Percentiles rank a stretch among this genome's conserved stretches.
phyloP scores from a whole-genome alignment of 1,140 invertebrate species.

The Steinernema feltiae region DNA sequence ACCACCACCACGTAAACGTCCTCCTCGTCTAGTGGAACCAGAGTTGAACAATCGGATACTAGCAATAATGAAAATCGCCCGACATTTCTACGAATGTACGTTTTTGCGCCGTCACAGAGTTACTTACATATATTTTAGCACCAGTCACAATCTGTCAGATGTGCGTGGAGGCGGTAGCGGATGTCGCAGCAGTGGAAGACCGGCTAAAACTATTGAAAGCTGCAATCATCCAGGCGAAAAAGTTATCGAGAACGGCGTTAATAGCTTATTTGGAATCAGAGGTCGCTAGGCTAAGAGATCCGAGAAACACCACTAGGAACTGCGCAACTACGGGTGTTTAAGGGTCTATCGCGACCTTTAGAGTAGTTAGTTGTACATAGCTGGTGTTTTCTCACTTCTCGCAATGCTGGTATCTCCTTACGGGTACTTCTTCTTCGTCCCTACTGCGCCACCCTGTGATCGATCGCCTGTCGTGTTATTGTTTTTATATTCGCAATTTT shows the following conservation, averaged over 20 bases:
- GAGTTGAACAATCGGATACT: background rate
- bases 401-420: background rate
- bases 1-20: too few species aligned
- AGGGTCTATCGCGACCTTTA: background rate
- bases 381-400: background rate
- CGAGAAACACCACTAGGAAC: background rate
- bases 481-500: too few species aligned
- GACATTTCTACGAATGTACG: background rate
- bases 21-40: background rate
- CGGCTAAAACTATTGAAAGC: background rate
- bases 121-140: background rate
- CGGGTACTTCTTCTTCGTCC: background rate
- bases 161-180: background rate
- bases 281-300: background rate
- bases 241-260: background rate
- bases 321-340: background rate
- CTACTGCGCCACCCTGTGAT: background rate
- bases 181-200: background rate
- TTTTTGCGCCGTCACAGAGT: background rate
- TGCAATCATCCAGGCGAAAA: background rate
- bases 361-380: background rate
- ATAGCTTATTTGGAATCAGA: background rate
- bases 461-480: too few species aligned
- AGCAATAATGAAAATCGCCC: background rate
- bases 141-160: background rate